A percentile compares a stretch with the other conserved stretches of the same genome.
Conservation (phyloP, 2,888 invertebrate species). For the Nipponacmea schrenckii region DNA sequence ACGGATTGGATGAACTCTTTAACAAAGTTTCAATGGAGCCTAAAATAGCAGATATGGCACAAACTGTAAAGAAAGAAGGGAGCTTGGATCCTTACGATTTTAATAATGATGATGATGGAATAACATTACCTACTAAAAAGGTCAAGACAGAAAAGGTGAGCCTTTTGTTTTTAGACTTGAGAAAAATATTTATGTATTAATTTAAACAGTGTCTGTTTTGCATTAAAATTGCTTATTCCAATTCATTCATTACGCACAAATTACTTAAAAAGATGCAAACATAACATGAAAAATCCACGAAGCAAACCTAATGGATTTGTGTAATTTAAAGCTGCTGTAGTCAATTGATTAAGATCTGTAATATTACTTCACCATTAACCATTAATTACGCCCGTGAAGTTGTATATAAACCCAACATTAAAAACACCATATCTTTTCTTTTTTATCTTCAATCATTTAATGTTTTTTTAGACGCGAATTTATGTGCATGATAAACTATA, state of each 20-base stretch:
- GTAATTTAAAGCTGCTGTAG: no score
- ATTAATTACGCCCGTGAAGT: no score
- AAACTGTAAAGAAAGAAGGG: conserved; percentile 46
- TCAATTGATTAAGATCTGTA: no score
- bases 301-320: neutral
- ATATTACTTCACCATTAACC: no score
- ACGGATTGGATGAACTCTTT: conserved; percentile 28
- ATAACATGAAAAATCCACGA: neutral
- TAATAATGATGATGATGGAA: conserved; percentile 61
- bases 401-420: no score
- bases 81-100: conserved; percentile 60
- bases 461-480: no score
- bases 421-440: no score
- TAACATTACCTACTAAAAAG: conserved; percentile 56
- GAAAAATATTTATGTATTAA: neutral
- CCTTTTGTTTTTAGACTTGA: neutral
- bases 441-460: no score
- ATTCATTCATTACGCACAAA: no score
- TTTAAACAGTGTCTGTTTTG: conserved; percentile 3
- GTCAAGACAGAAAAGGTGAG: conserved; percentile 59
- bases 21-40: conserved; percentile 49
- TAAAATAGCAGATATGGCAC: conserved; percentile 46
- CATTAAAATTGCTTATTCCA: no score
- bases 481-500: no score
- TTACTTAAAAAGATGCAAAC: neutral